phyloP scores from a whole-genome alignment of 2,888 invertebrate genomes.

The Pseudeuparius sepicola region DNA sequence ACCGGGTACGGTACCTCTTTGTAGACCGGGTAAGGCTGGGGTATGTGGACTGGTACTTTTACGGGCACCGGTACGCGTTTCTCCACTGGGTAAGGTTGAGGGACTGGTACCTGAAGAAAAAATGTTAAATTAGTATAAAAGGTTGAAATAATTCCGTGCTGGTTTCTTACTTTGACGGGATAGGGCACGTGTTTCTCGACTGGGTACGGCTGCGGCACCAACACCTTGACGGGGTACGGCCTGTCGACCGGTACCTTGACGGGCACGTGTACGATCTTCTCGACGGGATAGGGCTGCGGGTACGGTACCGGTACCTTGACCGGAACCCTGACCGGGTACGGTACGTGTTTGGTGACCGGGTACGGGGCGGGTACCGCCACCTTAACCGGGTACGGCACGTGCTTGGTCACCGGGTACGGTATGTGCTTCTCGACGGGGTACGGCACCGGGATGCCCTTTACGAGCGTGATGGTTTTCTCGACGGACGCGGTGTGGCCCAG shows the following conservation, averaged over 20 bases:
- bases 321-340: constrained; percentile 63
- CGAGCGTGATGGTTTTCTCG: constrained; percentile 54
- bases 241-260: constrained; percentile 61
- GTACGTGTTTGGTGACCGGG: constrained; percentile 64
- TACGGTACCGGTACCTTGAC: constrained; percentile 72
- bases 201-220: constrained; percentile 70
- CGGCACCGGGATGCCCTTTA: constrained; percentile 56
- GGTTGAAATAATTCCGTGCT: too few species aligned
- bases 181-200: constrained; percentile 66
- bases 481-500: constrained; percentile 43
- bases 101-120: too few species aligned
- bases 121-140: too few species aligned
- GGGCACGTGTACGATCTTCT: constrained; percentile 65
- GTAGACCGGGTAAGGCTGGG: constrained; percentile 63
- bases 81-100: constrained; percentile 68
- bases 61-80: constrained; percentile 65
- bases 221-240: constrained; percentile 69
- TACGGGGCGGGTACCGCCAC: constrained; percentile 54
- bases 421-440: constrained; percentile 54
- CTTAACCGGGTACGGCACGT: constrained; percentile 53
- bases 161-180: constrained; percentile 67
- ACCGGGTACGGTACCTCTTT: constrained; percentile 60
- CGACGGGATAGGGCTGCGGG: constrained; percentile 67
- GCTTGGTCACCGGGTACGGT: constrained; percentile 57
- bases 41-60: constrained; percentile 66